Evolutionary conservation across 2,113 vertebrate species (phyloP).

Genomic region (Apteryx owenii): DNA sequence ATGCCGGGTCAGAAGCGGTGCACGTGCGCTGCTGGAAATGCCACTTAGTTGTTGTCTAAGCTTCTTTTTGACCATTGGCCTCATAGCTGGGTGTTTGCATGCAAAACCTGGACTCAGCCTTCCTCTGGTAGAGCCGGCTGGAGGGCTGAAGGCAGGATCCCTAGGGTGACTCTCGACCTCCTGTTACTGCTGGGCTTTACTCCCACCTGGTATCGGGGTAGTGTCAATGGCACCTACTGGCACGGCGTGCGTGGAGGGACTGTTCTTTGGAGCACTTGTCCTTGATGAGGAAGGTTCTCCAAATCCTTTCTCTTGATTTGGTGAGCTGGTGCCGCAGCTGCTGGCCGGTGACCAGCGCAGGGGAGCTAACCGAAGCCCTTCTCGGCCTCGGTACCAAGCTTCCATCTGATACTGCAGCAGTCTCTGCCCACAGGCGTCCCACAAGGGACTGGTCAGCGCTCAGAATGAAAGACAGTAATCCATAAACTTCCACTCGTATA

Average conservation of each 20-base stretch:
- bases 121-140: rapidly evolving
- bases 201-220: neutral
- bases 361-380: neutral
- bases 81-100: rapidly evolving
- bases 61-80: neutral
- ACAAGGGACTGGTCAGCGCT: too few relatives aligned
- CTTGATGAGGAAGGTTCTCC: neutral
- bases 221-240: neutral
- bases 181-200: rapidly evolving
- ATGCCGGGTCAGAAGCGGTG: too few relatives aligned
- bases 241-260: rapidly evolving
- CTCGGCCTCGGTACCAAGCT: neutral
- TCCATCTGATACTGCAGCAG: neutral
- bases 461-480: neutral
- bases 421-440: neutral
- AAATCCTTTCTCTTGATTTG: neutral
- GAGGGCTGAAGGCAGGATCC: neutral
- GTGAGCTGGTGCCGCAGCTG: neutral
- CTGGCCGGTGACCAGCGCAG: neutral
- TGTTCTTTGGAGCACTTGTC: neutral
- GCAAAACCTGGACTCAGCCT: neutral
- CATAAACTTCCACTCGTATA: neutral
- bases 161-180: neutral
- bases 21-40: too few relatives aligned
- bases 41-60: too few relatives aligned